Conservation (phyloP, 2,888 invertebrate genomes). For the Heliconius aoede region DNA sequence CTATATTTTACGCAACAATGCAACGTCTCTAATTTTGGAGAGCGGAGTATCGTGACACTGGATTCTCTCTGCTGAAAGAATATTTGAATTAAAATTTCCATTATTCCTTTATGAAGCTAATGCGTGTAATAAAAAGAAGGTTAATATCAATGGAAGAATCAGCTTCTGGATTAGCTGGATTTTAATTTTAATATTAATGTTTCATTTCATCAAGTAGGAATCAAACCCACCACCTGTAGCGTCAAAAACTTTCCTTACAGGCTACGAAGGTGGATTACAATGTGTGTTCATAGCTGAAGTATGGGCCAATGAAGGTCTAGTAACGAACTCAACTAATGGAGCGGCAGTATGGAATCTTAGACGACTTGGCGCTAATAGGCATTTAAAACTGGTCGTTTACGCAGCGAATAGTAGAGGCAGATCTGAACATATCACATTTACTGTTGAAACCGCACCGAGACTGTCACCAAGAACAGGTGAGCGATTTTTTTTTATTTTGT, state of each 20-base stretch:
- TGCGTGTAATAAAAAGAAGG: not conserved
- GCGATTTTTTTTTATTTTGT: constrained; percentile 27
- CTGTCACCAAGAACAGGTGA: constrained; percentile 72
- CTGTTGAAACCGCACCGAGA: constrained; percentile 71
- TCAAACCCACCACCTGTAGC: too few species aligned
- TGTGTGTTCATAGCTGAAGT: constrained; percentile 90
- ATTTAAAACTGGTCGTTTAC: constrained; percentile 90
- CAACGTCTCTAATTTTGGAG: too few species aligned
- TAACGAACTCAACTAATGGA: constrained; percentile 88
- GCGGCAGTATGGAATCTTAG: constrained; percentile 90
- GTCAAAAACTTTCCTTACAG: constrained; percentile 54
- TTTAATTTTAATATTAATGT: not conserved
- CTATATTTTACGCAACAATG: too few species aligned
- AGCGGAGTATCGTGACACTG: too few species aligned
- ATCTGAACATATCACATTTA: constrained; percentile 86
- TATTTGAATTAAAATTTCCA: not conserved
- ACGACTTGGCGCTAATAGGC: constrained; percentile 90
- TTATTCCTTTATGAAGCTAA: not conserved
- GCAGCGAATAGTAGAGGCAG: constrained; percentile 93
- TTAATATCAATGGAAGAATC: not conserved
- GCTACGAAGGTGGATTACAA: constrained; percentile 91
- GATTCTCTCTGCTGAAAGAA: too few species aligned
- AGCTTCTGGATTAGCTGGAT: not conserved
- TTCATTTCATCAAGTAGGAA: too few species aligned
- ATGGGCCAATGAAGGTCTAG: constrained; percentile 84